Evolutionary conservation across 2,888 invertebrate species (phyloP), one percentile per base, ranked within the genome.

Genomic region (Sphaerophoria rueppellii): DNA sequence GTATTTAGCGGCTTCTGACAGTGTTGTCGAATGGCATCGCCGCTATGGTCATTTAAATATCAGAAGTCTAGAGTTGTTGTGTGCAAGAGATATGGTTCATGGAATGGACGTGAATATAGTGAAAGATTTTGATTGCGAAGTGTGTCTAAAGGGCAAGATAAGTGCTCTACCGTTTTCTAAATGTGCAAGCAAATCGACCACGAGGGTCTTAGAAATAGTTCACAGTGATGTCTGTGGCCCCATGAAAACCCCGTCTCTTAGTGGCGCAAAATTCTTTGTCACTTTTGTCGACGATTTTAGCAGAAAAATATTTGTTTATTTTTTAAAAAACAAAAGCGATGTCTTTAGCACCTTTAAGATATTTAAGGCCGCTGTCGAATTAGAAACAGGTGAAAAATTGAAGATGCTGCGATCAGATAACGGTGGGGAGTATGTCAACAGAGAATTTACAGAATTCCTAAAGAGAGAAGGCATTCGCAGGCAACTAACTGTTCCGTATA

Each of bases 41-140:
- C 48, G 11, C n/a, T 67, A 61, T 32, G 57, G 61, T 9, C 63
- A 71, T 46, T 63, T 78, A 54, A 55, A 78, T 67, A 12, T 73
- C 16, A 73, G 43, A 9, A 79, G 73, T 35, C n/a, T 70, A 14
- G 60, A 76, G 11, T 16, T 67, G 4, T 75, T 75, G 14, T n/a
- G 37, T 57, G 34, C 32, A 34, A 40, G 58, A 7, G 43, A 65
- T 37, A 63, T 55, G 65, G 65, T 74, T 35, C 52, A 46, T 11
- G 54, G 63, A 34, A 54, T 73, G 46, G 9, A 61, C 4, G 11
- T 61, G n/a, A 43, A 61, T 14, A 40, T 14, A 24, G 46, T 43
- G 9, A n/a, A 37, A 43, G 54, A 61, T 54, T 54, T 63, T 37
- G 43, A 61, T 14, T 73, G 72, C 6, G 43, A 63, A 11, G 48